Conservation (phyloP, 1,140 invertebrate genomes). For the Scaptomyza montana region DNA sequence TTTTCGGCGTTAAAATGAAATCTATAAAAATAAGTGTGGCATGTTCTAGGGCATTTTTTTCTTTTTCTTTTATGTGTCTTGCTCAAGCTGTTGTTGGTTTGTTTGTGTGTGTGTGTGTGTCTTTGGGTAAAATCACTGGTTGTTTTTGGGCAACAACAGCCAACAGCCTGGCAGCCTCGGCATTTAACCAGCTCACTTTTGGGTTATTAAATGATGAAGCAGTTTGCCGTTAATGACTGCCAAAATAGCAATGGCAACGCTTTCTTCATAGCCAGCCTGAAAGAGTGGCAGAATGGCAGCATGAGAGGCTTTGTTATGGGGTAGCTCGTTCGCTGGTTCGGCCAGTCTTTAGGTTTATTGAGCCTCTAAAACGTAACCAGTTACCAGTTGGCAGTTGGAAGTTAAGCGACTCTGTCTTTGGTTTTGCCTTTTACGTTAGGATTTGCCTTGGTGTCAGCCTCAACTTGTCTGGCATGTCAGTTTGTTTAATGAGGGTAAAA, state of each 20-base stretch:
- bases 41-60: conserved; percentile 72
- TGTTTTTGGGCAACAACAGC: conserved; percentile 48
- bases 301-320: not conserved
- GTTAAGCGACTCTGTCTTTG: not conserved
- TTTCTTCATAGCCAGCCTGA: conserved; percentile 33
- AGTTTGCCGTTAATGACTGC: conserved; percentile 82
- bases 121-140: conserved; percentile 32
- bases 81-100: conserved; percentile 64
- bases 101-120: conserved; percentile 17
- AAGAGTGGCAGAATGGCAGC: not conserved
- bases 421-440: not conserved
- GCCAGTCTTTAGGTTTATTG: conserved; percentile 24
- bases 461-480: conserved; percentile 63
- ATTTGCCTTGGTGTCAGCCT: conserved; percentile 20
- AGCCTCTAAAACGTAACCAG: conserved; percentile 70
- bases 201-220: conserved; percentile 82
- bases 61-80: conserved; percentile 12
- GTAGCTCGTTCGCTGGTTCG: conserved; percentile 29
- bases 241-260: conserved; percentile 76
- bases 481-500: conserved; percentile 83
- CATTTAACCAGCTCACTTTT: conserved; percentile 82
- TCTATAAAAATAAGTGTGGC: conserved; percentile 83
- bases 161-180: conserved; percentile 50
- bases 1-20: conserved; percentile 83
- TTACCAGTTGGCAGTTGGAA: conserved; percentile 21